Evolutionary conservation across 2,797 vertebrate species (phyloP).

Genomic region (Pristis pectinata): DNA sequence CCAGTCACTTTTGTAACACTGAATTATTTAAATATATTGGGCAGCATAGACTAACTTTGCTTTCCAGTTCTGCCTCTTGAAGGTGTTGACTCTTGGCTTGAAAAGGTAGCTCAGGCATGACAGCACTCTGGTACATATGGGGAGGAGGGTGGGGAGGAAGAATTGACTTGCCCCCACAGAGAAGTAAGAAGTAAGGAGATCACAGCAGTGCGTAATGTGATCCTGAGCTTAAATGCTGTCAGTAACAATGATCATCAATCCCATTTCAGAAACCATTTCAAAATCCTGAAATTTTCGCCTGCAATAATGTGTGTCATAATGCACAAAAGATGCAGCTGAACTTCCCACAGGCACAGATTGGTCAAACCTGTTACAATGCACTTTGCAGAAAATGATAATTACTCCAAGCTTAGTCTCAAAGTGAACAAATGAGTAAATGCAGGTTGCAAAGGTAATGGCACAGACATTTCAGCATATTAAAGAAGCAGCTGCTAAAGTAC

Average conservation of each 20-base stretch:
- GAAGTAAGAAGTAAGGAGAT: not conserved
- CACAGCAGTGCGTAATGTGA: not conserved
- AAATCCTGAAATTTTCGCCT: not conserved
- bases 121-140: not conserved
- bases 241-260: not conserved
- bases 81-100: not conserved
- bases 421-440: not conserved
- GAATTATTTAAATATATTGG: not conserved
- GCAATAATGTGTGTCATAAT: not conserved
- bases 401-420: not conserved
- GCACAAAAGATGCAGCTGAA: not conserved
- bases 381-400: not conserved
- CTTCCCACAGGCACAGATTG: not conserved
- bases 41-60: not conserved
- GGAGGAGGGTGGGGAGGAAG: not conserved
- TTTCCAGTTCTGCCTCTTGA: not conserved
- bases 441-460: not conserved
- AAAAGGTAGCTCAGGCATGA: not conserved
- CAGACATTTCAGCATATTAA: constrained; percentile 2
- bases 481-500: not conserved
- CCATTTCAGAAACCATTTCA: not conserved
- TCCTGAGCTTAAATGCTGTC: not conserved
- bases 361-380: not conserved
- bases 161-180: not conserved
- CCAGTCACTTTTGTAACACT: not conserved